Base-by-base conservation (phyloP, 1,140 invertebrate species). In the Pemphigus obesinymphae region DNA sequence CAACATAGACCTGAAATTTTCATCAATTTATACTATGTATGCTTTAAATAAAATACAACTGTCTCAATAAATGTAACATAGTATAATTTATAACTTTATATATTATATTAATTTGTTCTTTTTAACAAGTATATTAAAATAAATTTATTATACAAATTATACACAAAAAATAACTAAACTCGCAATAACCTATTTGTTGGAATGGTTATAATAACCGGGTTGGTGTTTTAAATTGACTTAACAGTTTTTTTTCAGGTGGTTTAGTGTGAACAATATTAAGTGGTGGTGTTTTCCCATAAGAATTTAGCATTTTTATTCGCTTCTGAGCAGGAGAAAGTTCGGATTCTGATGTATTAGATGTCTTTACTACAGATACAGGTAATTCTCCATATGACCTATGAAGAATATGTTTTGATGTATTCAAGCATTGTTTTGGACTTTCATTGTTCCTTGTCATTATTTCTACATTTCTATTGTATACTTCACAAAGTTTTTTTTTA, bases 191-290 rank as follows among this genome's bases (percentile, higher is more conserved):
- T n/a, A n/a, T n/a, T n/a, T n/a, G n/a, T n/a, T n/a, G n/a, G n/a
- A n/a, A n/a, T n/a, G n/a, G n/a, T n/a, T n/a, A n/a, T n/a, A n/a
- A n/a, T n/a, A 78, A 37, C 3, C 75, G 50, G 15, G 23, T 63
- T 8, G 76, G 76, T 45, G 76, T 63, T 31, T 80, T 80, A 45
- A 80, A 80, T 50, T 80, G 55, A 31, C 37, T 45, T 37, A 61
- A 11, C 15, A 80, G 15, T 5, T 45, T 80, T 80, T 80, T 80
- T 45, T 80, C 37, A 63, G 53, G 34, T 20, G 37, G 76, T 58
- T 80, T 80, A 29, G 76, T 63, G 11, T 80, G 76, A 80, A 80
- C 55, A 45, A 80, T 80, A 43, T 61, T 80, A 26, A 80, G 40
- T 17, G 76, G 55, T 40, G 76, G 76, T 43, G 76, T 43, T 80